phyloP scores from a whole-genome alignment of 1,140 invertebrate genomes.

The Cardiocondyla obscurior region DNA sequence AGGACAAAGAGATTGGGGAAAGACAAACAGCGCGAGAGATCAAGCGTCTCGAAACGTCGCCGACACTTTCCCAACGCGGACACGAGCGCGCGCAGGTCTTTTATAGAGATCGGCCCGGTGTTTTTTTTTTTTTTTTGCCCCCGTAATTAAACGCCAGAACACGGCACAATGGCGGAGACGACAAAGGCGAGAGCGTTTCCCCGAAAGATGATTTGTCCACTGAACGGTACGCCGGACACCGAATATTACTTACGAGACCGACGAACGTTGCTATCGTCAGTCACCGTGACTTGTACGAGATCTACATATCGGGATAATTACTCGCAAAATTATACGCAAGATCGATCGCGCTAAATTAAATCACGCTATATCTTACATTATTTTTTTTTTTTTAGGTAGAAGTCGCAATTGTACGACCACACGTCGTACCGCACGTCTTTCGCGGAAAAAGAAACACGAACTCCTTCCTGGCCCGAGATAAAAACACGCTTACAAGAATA shows the following conservation, averaged over 20 bases:
- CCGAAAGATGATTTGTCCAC: slow-evolving; percentile 15
- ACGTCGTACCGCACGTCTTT: not conserved
- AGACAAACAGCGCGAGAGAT: slow-evolving; percentile 38
- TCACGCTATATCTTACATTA: not conserved
- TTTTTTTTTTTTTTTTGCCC: slow-evolving; percentile 53
- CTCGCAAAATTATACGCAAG: not conserved
- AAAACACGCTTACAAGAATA: not conserved
- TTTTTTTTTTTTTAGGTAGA: not conserved
- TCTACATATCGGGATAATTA: not conserved
- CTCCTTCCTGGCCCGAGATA: not conserved
- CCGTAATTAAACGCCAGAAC: slow-evolving; percentile 62
- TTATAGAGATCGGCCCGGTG: not conserved
- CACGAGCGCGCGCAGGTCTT: not conserved
- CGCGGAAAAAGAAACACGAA: not conserved
- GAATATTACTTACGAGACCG: slow-evolving; percentile 12
- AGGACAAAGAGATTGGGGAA: slow-evolving; percentile 41
- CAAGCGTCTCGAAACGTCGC: slow-evolving; percentile 40
- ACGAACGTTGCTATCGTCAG: not conserved
- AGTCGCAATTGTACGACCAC: not conserved
- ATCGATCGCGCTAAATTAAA: not conserved
- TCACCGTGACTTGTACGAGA: not conserved
- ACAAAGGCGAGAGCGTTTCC: slow-evolving; percentile 50
- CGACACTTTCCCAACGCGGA: slow-evolving; percentile 22
- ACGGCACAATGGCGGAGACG: slow-evolving; percentile 48
- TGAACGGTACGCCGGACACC: slow-evolving; percentile 22